Conservation (phyloP, 2,888 invertebrate species). For the Abrostola tripartita region DNA sequence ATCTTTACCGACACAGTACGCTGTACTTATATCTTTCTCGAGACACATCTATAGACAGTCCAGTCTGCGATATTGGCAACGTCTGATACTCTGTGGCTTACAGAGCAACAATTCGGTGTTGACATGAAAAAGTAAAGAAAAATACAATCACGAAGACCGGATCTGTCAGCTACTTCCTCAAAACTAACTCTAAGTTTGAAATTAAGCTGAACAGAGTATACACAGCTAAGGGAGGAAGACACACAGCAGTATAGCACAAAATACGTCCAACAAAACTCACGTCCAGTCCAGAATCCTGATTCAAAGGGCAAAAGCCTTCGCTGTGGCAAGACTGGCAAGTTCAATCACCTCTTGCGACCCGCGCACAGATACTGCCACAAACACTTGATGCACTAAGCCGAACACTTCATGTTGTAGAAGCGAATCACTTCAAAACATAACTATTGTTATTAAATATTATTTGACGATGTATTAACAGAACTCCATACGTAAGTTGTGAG, state of each 20-base stretch:
- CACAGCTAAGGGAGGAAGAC: neutral
- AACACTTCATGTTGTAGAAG: constrained; percentile 63
- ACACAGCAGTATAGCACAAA: constrained; percentile 40
- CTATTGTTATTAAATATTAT: constrained; percentile 79
- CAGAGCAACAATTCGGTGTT: constrained; percentile 26
- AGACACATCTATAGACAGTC: too few relatives aligned
- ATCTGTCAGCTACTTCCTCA: constrained; percentile 26
- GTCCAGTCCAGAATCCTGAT: constrained; percentile 61
- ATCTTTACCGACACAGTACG: too few relatives aligned
- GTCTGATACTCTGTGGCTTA: constrained; percentile 5
- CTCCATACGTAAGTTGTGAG: constrained; percentile 67
- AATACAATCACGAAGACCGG: constrained; percentile 41
- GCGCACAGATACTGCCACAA: constrained; percentile 65
- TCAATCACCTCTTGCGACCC: constrained; percentile 76
- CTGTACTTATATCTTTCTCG: too few relatives aligned
- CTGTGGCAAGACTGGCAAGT: constrained; percentile 61
- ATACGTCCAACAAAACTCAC: constrained; percentile 38
- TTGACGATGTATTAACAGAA: constrained; percentile 72
- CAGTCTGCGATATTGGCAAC: neutral
- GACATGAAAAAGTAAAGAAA: constrained; percentile 38
- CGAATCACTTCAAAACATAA: constrained; percentile 66
- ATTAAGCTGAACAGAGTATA: too few relatives aligned
- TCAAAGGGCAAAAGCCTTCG: constrained; percentile 74
- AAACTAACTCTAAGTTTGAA: constrained; percentile 5
- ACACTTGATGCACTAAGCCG: constrained; percentile 60